A percentile compares a stretch with the other conserved stretches of the same genome.
phyloP scores from a whole-genome alignment of 2,113 vertebrate genomes.

The Phylloscopus whistleri region DNA sequence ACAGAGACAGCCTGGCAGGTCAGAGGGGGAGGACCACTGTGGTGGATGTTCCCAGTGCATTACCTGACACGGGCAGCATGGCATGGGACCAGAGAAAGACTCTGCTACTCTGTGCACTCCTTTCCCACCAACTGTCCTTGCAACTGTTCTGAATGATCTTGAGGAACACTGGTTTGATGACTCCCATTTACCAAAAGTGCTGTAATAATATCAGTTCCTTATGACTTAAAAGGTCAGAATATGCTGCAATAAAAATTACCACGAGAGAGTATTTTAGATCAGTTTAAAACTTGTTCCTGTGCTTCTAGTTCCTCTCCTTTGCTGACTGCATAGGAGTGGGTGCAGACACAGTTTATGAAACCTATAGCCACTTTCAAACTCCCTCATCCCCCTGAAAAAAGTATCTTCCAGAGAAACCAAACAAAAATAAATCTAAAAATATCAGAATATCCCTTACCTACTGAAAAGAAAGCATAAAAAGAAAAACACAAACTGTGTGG shows the following conservation, averaged over 20 bases:
- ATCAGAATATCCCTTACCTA: neutral
- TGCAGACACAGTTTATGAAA: neutral
- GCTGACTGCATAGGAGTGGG: neutral
- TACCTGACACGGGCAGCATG: neutral
- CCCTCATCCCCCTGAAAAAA: neutral
- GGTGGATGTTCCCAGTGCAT: neutral
- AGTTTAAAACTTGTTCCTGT: neutral
- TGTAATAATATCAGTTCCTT: neutral
- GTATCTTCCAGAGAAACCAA: neutral
- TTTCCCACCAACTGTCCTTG: neutral
- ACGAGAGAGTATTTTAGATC: neutral
- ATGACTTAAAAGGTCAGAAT: slow-evolving; percentile 20
- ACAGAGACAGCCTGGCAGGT: neutral
- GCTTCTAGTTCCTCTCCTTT: neutral
- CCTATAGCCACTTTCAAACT: neutral
- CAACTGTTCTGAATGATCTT: neutral
- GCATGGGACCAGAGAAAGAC: neutral
- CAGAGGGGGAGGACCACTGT: neutral
- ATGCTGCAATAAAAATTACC: neutral
- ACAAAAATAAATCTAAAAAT: neutral
- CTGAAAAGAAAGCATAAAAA: neutral
- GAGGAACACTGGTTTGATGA: neutral
- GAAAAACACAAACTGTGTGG: neutral
- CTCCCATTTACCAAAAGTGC: slow-evolving; percentile 2
- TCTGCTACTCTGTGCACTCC: neutral